Evolutionary conservation across 2,797 vertebrate species (phyloP).

Genomic region (Sciurus vulgaris): DNA sequence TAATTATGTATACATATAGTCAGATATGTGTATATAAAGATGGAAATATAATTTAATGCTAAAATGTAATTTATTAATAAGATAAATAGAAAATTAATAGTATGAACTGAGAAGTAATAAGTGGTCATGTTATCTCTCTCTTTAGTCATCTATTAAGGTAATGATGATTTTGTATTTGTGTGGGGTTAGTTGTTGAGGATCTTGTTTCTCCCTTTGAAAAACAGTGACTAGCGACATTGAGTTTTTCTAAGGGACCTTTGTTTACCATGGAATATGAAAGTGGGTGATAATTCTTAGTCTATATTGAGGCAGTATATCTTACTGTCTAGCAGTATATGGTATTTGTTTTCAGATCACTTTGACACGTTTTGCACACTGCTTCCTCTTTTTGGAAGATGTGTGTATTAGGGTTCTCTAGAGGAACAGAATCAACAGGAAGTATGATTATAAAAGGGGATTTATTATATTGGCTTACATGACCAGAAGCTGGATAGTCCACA

Average conservation of each 20-base stretch:
- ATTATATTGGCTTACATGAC: too few relatives aligned
- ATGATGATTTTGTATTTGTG: constrained; percentile 1
- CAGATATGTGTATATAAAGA: constrained; percentile 10
- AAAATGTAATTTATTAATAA: constrained; percentile 18
- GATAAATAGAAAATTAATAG: constrained; percentile 30
- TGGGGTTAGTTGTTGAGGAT: neutral
- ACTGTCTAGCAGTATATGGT: neutral
- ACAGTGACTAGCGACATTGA: neutral
- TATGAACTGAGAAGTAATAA: neutral
- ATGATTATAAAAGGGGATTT: too few relatives aligned
- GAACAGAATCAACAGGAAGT: too few relatives aligned
- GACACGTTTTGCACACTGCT: neutral
- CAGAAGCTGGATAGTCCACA: too few relatives aligned
- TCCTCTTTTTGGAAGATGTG: neutral
- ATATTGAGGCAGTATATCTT: neutral
- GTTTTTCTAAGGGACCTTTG: neutral
- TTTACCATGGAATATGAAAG: neutral
- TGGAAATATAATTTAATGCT: constrained; percentile 4
- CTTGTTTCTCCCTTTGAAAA: neutral
- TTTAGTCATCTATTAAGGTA: neutral
- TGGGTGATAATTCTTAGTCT: neutral
- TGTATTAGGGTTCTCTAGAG: too few relatives aligned
- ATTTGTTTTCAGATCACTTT: neutral
- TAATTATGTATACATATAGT: neutral
- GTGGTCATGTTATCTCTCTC: neutral